Evolutionary conservation across 2,888 invertebrate species (phyloP).

Genomic region (Pterobdella sp.): DNA sequence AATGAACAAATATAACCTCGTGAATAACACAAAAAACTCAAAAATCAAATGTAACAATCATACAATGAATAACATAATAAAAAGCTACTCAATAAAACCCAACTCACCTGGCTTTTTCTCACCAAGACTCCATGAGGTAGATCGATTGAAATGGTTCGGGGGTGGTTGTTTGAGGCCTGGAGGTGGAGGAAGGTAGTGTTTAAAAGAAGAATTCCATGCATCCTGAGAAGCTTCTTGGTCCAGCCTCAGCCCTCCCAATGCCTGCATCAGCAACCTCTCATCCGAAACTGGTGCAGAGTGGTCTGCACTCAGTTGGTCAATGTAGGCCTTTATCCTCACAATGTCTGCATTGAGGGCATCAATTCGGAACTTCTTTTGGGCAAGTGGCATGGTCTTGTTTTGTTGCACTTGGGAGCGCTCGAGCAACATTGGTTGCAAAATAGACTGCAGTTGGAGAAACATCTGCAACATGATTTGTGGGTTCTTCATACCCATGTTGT

Average conservation of each 20-base stretch:
- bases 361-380: slow-evolving; percentile 29
- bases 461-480: slow-evolving; percentile 18
- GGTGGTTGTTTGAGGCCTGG: slow-evolving; percentile 22
- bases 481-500: not conserved
- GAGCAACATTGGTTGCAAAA: slow-evolving; percentile 30
- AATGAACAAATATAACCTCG: too few species aligned
- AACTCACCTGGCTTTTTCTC: slow-evolving; percentile 26
- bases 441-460: slow-evolving; percentile 28
- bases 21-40: too few species aligned
- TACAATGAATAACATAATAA: too few species aligned
- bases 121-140: slow-evolving; percentile 29
- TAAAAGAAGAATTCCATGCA: not conserved
- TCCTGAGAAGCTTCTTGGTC: slow-evolving; percentile 11
- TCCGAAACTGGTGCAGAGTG: slow-evolving; percentile 13
- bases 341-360: slow-evolving; percentile 29
- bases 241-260: slow-evolving; percentile 20
- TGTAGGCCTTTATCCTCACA: slow-evolving; percentile 23
- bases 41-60: too few species aligned
- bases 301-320: slow-evolving; percentile 22
- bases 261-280: slow-evolving; percentile 24
- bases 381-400: slow-evolving; percentile 19
- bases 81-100: too few species aligned
- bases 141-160: slow-evolving; percentile 10
- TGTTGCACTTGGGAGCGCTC: slow-evolving; percentile 31
- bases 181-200: slow-evolving; percentile 25